A percentile compares a stretch with the other conserved stretches of the same genome.
phyloP scores from a whole-genome alignment of 2,888 invertebrate species.

The Tipula unca region DNA sequence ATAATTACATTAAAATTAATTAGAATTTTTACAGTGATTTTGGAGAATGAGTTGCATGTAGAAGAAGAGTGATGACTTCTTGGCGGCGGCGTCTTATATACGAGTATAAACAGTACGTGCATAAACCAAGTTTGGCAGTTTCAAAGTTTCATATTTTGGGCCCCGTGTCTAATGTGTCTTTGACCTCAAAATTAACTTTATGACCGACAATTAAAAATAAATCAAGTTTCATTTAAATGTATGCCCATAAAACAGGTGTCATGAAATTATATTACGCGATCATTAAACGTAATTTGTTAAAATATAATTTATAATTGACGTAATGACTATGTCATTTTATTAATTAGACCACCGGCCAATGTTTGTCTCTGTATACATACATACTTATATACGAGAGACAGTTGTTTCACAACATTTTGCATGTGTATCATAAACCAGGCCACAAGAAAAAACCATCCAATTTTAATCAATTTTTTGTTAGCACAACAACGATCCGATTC shows the following conservation, averaged over 20 bases:
- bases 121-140: neutral
- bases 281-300: neutral
- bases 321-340: neutral
- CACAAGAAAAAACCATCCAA: neutral
- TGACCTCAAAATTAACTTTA: neutral
- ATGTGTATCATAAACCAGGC: neutral
- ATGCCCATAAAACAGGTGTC: neutral
- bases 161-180: neutral
- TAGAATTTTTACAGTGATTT: neutral
- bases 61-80: neutral
- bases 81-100: neutral
- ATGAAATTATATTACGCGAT: neutral
- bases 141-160: neutral
- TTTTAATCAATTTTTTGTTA: neutral
- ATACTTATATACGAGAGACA: neutral
- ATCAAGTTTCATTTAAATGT: neutral
- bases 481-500: neutral
- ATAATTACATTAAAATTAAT: constrained; percentile 14
- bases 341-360: neutral
- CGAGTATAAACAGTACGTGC: neutral
- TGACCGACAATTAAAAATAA: neutral
- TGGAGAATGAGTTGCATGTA: neutral
- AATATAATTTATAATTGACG: neutral
- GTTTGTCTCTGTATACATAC: neutral
- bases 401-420: neutral